A percentile compares a stretch with the other conserved stretches of the same genome.
Conservation (phyloP, 2,888 invertebrate genomes). For the Eupsilia transversa region DNA sequence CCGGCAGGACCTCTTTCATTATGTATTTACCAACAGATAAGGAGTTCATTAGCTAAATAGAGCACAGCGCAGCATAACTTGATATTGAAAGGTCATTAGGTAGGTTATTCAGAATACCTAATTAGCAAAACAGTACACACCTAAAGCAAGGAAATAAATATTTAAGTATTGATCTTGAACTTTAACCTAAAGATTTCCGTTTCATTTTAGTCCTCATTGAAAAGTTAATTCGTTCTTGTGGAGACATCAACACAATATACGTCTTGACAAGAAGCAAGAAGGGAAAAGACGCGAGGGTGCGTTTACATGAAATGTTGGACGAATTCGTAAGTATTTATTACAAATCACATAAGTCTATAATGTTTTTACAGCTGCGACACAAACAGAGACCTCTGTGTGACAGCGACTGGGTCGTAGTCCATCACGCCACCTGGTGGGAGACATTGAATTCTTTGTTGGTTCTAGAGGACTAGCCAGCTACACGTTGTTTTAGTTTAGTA, state of each 20-base stretch:
- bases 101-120: background rate
- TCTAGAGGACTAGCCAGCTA: background rate
- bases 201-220: slow-evolving; percentile 90
- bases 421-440: background rate
- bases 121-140: slow-evolving; percentile 21
- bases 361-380: background rate
- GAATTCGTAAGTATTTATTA: slow-evolving; percentile 86
- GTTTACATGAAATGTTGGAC: slow-evolving; percentile 91
- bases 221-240: slow-evolving; percentile 91
- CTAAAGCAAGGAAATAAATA: background rate
- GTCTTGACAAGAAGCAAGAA: slow-evolving; percentile 91
- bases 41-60: background rate
- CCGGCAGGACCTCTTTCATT: background rate
- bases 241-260: slow-evolving; percentile 90
- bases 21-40: background rate
- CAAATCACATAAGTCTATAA: background rate
- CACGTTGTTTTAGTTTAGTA: background rate
- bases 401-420: background rate
- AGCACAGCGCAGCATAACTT: background rate
- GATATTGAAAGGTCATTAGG: background rate
- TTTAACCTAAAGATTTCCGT: background rate
- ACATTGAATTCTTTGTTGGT: background rate
- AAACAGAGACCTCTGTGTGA: background rate
- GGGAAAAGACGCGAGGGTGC: slow-evolving; percentile 88
- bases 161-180: background rate